Evolutionary conservation across 1,140 invertebrate species (phyloP), one percentile per base, ranked within the genome.

Genomic region (Eufriesea mexicana): DNA sequence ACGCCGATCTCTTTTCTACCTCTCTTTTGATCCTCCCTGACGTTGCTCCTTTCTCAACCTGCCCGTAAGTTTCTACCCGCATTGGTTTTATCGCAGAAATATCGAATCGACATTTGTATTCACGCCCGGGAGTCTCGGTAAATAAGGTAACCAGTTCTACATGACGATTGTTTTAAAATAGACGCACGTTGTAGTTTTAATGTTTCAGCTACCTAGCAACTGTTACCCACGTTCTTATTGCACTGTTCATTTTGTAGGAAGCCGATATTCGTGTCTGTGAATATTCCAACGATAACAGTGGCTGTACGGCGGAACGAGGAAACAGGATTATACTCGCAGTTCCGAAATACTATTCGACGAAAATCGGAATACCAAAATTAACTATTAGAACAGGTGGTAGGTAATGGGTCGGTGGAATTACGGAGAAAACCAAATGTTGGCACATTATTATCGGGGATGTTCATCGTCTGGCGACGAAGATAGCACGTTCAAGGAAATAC

Each of bases 361-460:
- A 75, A 72, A 86, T 79, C 47, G 64, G 28, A 55, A 45, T 59
- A 67, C 62, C 76, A 59, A 79, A 84, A 87, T 84, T 83, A 87
- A 86, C 62, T 83, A 62, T 47, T 72, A 54, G 71, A 28, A 77
- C 82, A 87, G 86, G 72, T 87, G 85, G 77, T 55, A 68, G 55
- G 55, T 79, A 87, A 86, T 71, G 71, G 74, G 45, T 28, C 54
- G 35, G 61, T 71, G 81, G 62, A 87, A 87, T 75, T 79, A 78
- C 67, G 47, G 57, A 68, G 64, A 62, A 55, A 71, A 55, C 47
- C 6, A 45, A 54, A 83, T 75, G 81, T 87, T 72, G 85, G 78
- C 85, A 74, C 86, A 42, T 80, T 87, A 87, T 84, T 87, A 88
- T 88, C 85, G 82, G 61, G 45, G 59, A 88, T 84, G 85, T 79